Evolutionary conservation across 2,888 invertebrate species (phyloP).

Genomic region (Scaeva pyrastri): DNA sequence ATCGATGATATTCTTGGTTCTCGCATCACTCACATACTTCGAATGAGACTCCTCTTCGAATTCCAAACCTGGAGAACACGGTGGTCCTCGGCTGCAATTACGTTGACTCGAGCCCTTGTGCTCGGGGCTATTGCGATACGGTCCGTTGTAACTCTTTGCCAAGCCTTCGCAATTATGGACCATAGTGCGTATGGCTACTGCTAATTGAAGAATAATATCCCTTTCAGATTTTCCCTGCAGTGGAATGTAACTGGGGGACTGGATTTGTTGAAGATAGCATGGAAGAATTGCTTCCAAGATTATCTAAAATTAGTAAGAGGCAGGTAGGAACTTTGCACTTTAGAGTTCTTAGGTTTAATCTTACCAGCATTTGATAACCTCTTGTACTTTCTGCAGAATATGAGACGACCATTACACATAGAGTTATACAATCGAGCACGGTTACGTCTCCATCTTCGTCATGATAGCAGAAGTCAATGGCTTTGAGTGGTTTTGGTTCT

Average conservation of each 20-base stretch:
- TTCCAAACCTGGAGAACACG: conserved; percentile 93
- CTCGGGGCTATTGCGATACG: conserved; percentile 95
- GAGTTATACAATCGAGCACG: conserved; percentile 98
- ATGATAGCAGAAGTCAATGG: conserved; percentile 99
- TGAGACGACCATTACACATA: conserved; percentile 99
- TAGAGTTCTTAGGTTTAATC: conserved; percentile 78
- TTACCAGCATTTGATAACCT: conserved; percentile 95
- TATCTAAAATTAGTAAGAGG: conserved; percentile 86
- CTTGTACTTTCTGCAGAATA: conserved; percentile 98
- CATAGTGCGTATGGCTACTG: conserved; percentile 96
- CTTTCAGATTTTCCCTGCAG: conserved; percentile 96
- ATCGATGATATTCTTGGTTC: conserved; percentile 91
- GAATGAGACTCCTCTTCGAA: conserved; percentile 95
- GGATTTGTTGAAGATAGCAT: conserved; percentile 97
- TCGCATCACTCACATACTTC: conserved; percentile 91
- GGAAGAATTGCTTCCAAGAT: conserved; percentile 98
- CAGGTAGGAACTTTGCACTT: not conserved
- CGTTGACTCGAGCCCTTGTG: conserved; percentile 96
- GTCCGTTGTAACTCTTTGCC: conserved; percentile 97
- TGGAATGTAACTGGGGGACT: conserved; percentile 93
- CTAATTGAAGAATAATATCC: conserved; percentile 95
- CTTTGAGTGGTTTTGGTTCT: conserved; percentile 95
- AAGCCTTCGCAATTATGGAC: conserved; percentile 98
- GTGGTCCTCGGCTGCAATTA: conserved; percentile 89
- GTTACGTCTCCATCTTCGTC: conserved; percentile 99